phyloP scores from a whole-genome alignment of 2,113 vertebrate genomes.

The Martes martes region DNA sequence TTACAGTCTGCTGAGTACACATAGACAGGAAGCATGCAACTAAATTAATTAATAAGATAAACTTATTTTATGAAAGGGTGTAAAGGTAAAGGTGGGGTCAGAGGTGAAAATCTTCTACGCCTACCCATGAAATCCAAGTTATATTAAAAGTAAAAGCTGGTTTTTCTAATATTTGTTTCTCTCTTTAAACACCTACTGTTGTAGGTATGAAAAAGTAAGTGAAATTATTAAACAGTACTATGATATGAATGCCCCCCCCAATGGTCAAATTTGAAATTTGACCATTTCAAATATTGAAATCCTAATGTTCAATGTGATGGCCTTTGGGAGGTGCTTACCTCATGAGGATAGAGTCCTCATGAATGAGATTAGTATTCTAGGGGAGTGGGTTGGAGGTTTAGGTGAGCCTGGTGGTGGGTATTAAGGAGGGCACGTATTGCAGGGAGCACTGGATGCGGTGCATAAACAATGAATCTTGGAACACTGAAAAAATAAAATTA shows the following conservation, averaged over 20 bases:
- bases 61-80: background rate
- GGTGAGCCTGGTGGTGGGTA: too few species aligned
- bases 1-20: background rate
- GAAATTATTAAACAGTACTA: background rate
- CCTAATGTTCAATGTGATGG: background rate
- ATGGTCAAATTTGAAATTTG: too few species aligned
- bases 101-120: background rate
- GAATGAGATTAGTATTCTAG: background rate
- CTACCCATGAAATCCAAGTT: background rate
- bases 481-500: too few species aligned
- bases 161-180: background rate
- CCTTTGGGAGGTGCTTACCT: background rate
- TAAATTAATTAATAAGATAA: background rate
- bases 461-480: too few species aligned
- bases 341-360: background rate
- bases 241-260: background rate
- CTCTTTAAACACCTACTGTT: background rate
- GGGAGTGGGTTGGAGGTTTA: too few species aligned
- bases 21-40: background rate
- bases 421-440: too few species aligned
- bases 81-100: background rate
- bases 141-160: background rate
- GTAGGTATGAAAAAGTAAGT: background rate
- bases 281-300: background rate
- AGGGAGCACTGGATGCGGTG: too few species aligned